These are phyloP conservation scores for Enteromius treurensis DNA, from an alignment of 2,797 vertebrate species.

Conservation along the genomic window DNA sequence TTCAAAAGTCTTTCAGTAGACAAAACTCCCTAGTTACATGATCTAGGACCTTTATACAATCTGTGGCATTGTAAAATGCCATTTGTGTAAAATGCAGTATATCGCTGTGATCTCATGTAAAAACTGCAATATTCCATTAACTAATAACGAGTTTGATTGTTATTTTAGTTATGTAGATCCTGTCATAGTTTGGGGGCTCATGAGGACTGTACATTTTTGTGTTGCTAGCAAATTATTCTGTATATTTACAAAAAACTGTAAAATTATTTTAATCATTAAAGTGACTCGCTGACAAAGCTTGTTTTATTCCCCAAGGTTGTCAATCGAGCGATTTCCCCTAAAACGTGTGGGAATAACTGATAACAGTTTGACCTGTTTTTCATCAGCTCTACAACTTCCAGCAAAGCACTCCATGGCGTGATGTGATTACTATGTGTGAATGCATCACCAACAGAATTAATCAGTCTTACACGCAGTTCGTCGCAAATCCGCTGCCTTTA, in stretches of 20 bases:
- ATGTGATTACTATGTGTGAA: background rate
- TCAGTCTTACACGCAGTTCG: slow-evolving; percentile 6
- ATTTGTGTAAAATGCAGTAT: background rate
- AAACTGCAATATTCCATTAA: background rate
- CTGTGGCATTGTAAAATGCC: background rate
- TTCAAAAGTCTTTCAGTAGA: background rate
- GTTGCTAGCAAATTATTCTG: background rate
- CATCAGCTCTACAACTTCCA: background rate
- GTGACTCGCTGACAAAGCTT: background rate
- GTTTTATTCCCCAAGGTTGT: background rate
- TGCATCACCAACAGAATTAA: background rate
- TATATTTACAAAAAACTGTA: background rate
- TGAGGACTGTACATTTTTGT: background rate
- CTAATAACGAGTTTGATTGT: background rate
- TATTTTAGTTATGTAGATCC: background rate
- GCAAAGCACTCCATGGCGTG: background rate
- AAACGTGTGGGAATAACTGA: background rate
- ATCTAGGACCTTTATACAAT: background rate
- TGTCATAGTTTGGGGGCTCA: background rate
- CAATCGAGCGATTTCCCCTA: background rate
- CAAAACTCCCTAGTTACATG: background rate
- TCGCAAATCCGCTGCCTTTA: background rate
- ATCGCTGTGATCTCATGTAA: background rate
- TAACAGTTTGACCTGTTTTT: slow-evolving; percentile 3
- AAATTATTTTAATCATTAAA: background rate